These are phyloP conservation scores for Chrysocyon brachyurus DNA, from an alignment of 2,797 vertebrate species.

Conservation along the genomic window DNA sequence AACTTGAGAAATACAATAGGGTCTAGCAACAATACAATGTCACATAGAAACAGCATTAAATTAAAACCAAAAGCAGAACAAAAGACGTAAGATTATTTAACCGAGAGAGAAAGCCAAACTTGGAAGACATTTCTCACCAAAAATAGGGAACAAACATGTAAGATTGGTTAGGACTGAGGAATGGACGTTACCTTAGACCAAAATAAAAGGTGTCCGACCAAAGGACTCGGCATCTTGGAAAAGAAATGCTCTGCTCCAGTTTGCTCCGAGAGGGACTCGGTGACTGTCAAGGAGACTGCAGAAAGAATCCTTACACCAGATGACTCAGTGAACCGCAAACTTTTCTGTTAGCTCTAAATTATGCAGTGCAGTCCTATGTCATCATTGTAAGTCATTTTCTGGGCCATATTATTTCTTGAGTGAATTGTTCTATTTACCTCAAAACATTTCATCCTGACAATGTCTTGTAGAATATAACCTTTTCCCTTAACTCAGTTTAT, in stretches of 20 bases:
- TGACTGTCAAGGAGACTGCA: background rate
- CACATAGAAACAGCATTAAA: background rate
- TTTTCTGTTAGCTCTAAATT: background rate
- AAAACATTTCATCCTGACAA: background rate
- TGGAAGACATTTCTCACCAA: background rate
- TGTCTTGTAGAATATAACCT: background rate
- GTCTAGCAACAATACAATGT: background rate
- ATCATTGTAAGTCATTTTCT: constrained; percentile 11
- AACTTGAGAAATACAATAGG: background rate
- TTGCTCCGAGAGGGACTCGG: no score
- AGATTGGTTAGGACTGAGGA: background rate
- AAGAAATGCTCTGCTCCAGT: background rate
- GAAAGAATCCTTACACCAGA: background rate
- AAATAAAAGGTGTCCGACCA: background rate
- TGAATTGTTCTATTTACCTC: constrained; percentile 25
- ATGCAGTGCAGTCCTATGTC: background rate
- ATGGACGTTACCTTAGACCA: background rate
- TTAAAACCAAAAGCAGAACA: background rate
- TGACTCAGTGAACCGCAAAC: background rate
- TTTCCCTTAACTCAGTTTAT: constrained; percentile 35
- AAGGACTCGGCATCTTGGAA: background rate
- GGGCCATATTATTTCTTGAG: constrained; percentile 35
- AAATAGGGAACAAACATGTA: background rate
- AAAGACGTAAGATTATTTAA: background rate
- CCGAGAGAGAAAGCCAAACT: background rate